phyloP scores from a whole-genome alignment of 2,113 vertebrate species.

The Plecturocebus donacophilus region DNA sequence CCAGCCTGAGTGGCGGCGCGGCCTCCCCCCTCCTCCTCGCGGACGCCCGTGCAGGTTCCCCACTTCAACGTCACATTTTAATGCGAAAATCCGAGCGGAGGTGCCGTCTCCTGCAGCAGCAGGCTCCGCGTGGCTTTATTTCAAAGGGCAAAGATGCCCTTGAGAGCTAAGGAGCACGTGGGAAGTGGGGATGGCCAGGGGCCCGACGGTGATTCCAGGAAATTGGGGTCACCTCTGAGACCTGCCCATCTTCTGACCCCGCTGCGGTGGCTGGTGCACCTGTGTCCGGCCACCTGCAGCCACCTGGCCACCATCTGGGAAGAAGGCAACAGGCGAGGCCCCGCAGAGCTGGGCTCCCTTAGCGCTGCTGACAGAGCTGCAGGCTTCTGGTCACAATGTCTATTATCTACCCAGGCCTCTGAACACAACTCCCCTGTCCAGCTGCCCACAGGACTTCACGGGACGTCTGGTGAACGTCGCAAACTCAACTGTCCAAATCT shows the following conservation, averaged over 20 bases:
- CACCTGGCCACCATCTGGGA: neutral
- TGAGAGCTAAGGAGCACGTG: neutral
- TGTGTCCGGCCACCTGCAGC: slow-evolving; percentile 43
- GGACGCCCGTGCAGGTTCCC: neutral
- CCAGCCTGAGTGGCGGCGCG: neutral
- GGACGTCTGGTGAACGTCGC: neutral
- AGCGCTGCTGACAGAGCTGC: neutral
- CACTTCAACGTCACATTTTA: neutral
- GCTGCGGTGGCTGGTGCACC: neutral
- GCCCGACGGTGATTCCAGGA: neutral
- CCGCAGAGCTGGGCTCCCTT: neutral
- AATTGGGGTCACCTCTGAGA: neutral
- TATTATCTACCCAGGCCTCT: neutral
- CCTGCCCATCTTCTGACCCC: neutral
- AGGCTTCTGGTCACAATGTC: neutral
- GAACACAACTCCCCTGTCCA: neutral
- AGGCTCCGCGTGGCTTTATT: neutral
- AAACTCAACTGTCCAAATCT: neutral
- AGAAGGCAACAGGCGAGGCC: slow-evolving; percentile 10
- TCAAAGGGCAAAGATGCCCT: slow-evolving; percentile 47
- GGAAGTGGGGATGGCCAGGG: neutral
- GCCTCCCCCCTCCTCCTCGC: neutral
- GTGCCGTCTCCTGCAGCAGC: neutral
- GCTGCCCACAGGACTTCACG: neutral
- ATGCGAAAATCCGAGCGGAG: neutral